Percentiles rank a stretch among this genome's conserved stretches.
phyloP scores from a whole-genome alignment of 2,113 vertebrate genomes.

The Syngnathus scovelli region DNA sequence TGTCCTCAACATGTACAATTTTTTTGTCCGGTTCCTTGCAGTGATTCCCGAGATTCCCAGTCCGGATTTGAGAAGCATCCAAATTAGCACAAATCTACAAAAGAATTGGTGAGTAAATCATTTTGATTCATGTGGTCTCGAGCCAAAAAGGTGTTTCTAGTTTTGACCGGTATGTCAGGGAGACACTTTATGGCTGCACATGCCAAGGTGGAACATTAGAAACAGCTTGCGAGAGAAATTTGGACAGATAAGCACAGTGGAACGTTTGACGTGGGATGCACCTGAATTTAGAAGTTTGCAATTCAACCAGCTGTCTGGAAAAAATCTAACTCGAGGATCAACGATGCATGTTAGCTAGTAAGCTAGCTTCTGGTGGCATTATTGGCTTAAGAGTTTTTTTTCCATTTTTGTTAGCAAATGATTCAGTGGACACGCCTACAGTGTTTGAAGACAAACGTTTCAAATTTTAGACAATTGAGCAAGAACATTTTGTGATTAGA shows the following conservation, averaged over 20 bases:
- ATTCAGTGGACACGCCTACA: too few relatives aligned
- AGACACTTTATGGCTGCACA: conserved; percentile 35
- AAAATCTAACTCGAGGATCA: too few relatives aligned
- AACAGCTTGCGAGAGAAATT: conserved; percentile 36
- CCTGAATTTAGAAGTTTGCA: background rate
- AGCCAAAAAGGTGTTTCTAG: conserved; percentile 18
- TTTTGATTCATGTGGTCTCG: background rate
- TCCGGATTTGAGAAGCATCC: conserved; percentile 87
- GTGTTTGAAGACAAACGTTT: too few relatives aligned
- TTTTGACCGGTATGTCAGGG: conserved; percentile 13
- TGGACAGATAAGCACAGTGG: background rate
- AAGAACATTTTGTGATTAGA: background rate
- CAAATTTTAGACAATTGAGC: background rate
- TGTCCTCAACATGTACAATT: conserved; percentile 73
- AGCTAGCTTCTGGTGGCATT: too few relatives aligned
- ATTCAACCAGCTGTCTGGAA: too few relatives aligned
- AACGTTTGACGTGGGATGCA: background rate
- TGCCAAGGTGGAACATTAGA: conserved; percentile 39
- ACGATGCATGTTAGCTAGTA: too few relatives aligned
- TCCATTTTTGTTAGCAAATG: too few relatives aligned
- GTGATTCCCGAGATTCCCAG: conserved; percentile 64
- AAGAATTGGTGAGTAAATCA: conserved; percentile 4
- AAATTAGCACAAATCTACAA: conserved; percentile 90
- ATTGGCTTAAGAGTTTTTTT: too few relatives aligned
- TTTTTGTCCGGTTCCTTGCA: conserved; percentile 79